Base-by-base conservation (phyloP, 2,113 vertebrate genomes). In the Prochilodus magdalenae region DNA sequence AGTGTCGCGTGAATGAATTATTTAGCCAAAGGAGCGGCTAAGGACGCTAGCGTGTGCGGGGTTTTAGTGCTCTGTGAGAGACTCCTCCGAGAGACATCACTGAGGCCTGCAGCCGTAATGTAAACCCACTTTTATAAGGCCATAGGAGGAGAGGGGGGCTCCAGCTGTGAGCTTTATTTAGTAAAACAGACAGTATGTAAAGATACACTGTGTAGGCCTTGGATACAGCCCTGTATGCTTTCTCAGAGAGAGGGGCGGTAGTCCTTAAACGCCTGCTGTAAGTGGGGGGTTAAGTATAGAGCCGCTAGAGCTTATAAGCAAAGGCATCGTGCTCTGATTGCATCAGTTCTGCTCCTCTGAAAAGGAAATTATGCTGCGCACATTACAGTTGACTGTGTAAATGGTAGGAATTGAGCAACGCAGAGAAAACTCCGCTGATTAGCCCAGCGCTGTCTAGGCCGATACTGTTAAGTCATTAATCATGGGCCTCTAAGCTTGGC, bases 1-100 rank as follows among this genome's bases (percentile, higher is more conserved):
- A 94, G 90, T 89, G 91, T 92, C 93, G 94, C 94, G 94, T 93
- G 93, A 95, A 94, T 97, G 94, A 96, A 96, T 97, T 97, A 96
- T 96, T 97, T 95, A 96, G 94, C 92, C 91, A 92, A 92, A 91
- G 88, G 85, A 92, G 94, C 91, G 94, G 94, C 95, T 94, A 88
- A 90, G 91, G 91, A 89, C 90, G 90, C 93, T 90, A 89, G 93
- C 30, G 66, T 27, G 91, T 88, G 91, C 91, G 89, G 91, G 86
- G 92, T 92, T 93, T 94, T 94, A 96, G 93, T 93, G 93, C 85
- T 86, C 92, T 93, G 89, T 93, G 93, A 95, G 95, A 91, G 93
- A 94, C 92, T 92, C 94, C 95, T 93, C 86, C 67, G 93, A 96
- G 94, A 94, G 90, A 91, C 94, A 94, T 95, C 93, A 91, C 87